A percentile compares a stretch with the other conserved stretches of the same genome.
These are phyloP conservation scores for Microlaimidae sp. DNA, from an alignment of 2,888 invertebrate species.

Conservation along the genomic window DNA sequence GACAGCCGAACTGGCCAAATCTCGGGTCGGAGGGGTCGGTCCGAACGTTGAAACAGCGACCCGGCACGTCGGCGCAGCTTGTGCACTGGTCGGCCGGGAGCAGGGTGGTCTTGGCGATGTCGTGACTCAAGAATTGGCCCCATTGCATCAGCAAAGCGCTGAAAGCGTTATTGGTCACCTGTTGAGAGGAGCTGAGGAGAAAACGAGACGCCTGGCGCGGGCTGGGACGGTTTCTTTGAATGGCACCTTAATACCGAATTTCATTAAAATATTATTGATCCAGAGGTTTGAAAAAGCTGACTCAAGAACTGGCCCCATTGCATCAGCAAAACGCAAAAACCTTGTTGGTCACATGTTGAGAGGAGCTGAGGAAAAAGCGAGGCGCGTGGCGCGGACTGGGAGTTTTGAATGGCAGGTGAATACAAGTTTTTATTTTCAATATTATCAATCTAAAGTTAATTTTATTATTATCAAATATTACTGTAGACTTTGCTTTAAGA, in stretches of 20 bases:
- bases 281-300: no score
- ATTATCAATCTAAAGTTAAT: no score
- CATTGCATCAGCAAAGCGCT: constrained; percentile 16
- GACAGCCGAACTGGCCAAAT: constrained; percentile 10
- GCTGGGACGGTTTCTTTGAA: constrained; percentile 20
- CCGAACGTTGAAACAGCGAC: constrained; percentile 29
- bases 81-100: constrained; percentile 29
- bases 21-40: constrained; percentile 24
- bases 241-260: no score
- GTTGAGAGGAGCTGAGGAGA: constrained; percentile 26
- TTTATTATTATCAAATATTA: no score
- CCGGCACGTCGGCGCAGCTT: constrained; percentile 29
- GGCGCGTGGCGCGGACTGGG: constrained; percentile 29
- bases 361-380: constrained; percentile 26
- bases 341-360: constrained; percentile 27
- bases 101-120: constrained; percentile 18
- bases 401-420: no score
- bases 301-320: constrained; percentile 17
- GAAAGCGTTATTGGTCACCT: constrained; percentile 22
- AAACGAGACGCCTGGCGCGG: constrained; percentile 30
- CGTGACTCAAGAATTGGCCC: constrained; percentile 17
- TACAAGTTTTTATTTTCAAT: no score
- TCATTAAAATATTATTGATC: no score
- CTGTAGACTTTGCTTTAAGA: no score
- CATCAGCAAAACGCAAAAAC: constrained; percentile 12